Conservation (phyloP, 2,888 invertebrate genomes). For the Adineta ricciae region DNA sequence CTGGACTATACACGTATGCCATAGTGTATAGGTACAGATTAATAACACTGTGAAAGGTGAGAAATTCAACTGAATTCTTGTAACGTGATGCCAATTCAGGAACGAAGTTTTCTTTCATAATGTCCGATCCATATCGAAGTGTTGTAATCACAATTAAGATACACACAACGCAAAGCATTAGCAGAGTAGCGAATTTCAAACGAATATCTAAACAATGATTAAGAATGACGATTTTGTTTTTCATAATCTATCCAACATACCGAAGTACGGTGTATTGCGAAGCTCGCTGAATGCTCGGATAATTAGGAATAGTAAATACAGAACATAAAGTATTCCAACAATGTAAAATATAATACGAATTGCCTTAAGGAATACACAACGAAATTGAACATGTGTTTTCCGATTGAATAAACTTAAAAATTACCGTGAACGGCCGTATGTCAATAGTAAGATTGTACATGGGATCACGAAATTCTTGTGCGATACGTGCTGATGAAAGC, state of each 20-base stretch:
- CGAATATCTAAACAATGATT: conserved; percentile 65
- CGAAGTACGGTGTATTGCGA: conserved; percentile 91
- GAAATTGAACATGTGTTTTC: neutral
- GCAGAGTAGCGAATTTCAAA: conserved; percentile 74
- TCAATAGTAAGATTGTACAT: conserved; percentile 80
- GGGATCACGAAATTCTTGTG: conserved; percentile 75
- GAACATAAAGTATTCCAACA: conserved; percentile 69
- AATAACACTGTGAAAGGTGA: conserved; percentile 81
- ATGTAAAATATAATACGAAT: conserved; percentile 82
- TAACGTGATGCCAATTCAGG: conserved; percentile 75
- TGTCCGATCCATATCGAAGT: conserved; percentile 74
- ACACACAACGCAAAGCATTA: conserved; percentile 69
- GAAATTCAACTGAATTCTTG: conserved; percentile 82
- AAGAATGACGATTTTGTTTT: neutral
- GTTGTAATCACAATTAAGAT: conserved; percentile 67
- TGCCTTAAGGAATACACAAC: conserved; percentile 57
- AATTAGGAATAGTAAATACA: conserved; percentile 72
- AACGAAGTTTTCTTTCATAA: conserved; percentile 85
- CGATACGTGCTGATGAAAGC: conserved; percentile 77
- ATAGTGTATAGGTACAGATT: conserved; percentile 86
- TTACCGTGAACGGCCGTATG: conserved; percentile 52
- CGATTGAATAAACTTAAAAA: conserved; percentile 27
- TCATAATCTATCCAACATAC: conserved; percentile 56
- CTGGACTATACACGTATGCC: conserved; percentile 84
- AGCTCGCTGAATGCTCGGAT: conserved; percentile 83